A percentile compares a stretch with the other conserved stretches of the same genome.
Conservation (phyloP, 2,797 vertebrate species). For the Acipenser transmontanus region DNA sequence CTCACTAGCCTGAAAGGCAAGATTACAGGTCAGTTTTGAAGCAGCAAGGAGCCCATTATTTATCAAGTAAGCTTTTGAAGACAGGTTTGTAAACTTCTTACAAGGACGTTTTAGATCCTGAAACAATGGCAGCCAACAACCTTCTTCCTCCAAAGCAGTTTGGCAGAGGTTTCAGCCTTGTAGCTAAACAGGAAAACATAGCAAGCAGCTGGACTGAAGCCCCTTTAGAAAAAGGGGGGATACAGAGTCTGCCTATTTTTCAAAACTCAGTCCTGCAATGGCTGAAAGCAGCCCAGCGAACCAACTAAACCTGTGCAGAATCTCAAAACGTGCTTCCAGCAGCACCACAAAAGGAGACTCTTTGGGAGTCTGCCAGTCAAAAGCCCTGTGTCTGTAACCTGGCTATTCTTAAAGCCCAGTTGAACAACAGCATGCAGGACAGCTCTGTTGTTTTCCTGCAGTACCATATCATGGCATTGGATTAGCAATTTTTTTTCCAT, state of each 20-base stretch:
- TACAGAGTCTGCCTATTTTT: neutral
- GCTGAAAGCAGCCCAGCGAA: neutral
- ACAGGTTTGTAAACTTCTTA: slow-evolving; percentile 30
- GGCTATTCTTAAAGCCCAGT: neutral
- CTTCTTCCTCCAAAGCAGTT: slow-evolving; percentile 17
- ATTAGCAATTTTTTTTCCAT: neutral
- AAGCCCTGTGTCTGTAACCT: neutral
- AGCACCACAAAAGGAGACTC: neutral
- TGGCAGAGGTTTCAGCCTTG: neutral
- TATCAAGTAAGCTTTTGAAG: neutral
- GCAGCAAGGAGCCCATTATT: neutral
- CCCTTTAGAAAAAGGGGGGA: neutral
- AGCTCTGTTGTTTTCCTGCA: neutral
- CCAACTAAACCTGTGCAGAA: neutral
- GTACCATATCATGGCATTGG: neutral
- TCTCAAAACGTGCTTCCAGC: neutral
- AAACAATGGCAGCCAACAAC: slow-evolving; percentile 48
- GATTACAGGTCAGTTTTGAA: neutral
- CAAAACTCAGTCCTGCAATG: neutral
- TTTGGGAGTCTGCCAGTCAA: neutral
- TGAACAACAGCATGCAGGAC: neutral
- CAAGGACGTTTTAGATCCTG: slow-evolving; percentile 52
- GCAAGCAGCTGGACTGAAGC: neutral
- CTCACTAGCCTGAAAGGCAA: slow-evolving; percentile 69
- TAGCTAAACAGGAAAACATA: neutral